Percentiles rank a stretch among this genome's conserved stretches.
Conservation (phyloP, 1,140 invertebrate species). For the Dendrolimus punctatus region DNA sequence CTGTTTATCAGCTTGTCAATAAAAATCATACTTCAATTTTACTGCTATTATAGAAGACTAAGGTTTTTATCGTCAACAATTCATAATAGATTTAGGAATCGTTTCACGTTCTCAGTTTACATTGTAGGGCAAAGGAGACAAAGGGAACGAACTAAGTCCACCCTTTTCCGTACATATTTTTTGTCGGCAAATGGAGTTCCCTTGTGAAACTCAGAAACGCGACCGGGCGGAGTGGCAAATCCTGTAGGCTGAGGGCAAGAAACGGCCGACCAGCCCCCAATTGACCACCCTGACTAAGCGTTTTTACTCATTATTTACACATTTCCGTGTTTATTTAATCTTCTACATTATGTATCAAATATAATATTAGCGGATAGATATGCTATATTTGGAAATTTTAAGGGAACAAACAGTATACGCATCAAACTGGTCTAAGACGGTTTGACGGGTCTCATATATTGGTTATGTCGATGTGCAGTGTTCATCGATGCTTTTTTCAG, state of each 20-base stretch:
- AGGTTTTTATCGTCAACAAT: not conserved
- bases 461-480: no score
- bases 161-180: conserved; percentile 38
- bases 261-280: conserved; percentile 20
- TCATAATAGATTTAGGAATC: conserved; percentile 12
- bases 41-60: no score
- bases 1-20: no score
- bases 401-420: no score
- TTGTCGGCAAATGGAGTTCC: conserved; percentile 51
- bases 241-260: conserved; percentile 36
- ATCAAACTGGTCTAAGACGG: no score
- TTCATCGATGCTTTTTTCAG: no score
- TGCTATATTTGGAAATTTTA: no score
- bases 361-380: not conserved
- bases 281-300: conserved; percentile 33
- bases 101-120: conserved; percentile 11
- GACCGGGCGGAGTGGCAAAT: conserved; percentile 41
- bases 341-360: conserved; percentile 1
- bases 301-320: conserved; percentile 30
- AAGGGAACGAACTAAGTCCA: conserved; percentile 10
- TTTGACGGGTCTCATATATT: no score
- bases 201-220: conserved; percentile 49
- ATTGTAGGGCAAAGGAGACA: conserved; percentile 6
- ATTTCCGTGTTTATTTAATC: not conserved
- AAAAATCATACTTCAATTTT: no score